Evolutionary conservation across 2,797 vertebrate species (phyloP), one percentile per base, ranked within the genome.

Genomic region (Orientallactaga sibirica): DNA sequence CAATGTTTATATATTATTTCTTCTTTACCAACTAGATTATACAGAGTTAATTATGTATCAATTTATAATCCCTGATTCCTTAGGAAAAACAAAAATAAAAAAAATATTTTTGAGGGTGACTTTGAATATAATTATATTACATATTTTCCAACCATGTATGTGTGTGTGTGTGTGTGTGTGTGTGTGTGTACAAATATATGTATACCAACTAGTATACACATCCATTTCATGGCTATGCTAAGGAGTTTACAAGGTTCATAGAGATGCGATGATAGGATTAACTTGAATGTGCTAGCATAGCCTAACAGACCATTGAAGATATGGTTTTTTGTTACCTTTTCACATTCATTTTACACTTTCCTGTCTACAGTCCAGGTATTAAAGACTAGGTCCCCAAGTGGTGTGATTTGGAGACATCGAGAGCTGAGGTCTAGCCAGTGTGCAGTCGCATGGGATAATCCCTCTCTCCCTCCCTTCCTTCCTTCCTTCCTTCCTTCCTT

Each of bases 51-150:
- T 64, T 66, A 66, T 71, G 19, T 37, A 71, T 0, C 1, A 48
- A 22, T 82, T 78, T 66, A n/a, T 41, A 84, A 48, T 66, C 62
- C 41, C 76, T 33, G 29, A 70, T 93, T 88, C 22, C 75, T 19
- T 89, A 86, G 4, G 14, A 7, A 78, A 41, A 70, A 48, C 79
- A 27, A 29, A 58, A 37, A 48, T 70, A 55, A 14, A 22, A 22
- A 24, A 86, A 55, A 79, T 79, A 66, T 64, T 90, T 61, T n/a
- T 8, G 4, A 68, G 6, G 55, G 2, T 33, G 12, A 58, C 19
- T 68, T 62, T 73, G 18, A 88, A 91, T 73, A 14, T 64, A 70
- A 33, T 81, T 67, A 22, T 71, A 33, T 74, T 67, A 64, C 22
- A 16, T 70, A 48, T 80, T 76, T 37, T 79, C 37, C 14, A 91